A percentile compares a stretch with the other conserved stretches of the same genome.
Evolutionary conservation across 1,140 invertebrate genomes (phyloP).

Genomic region (Trissolcus basalis): DNA sequence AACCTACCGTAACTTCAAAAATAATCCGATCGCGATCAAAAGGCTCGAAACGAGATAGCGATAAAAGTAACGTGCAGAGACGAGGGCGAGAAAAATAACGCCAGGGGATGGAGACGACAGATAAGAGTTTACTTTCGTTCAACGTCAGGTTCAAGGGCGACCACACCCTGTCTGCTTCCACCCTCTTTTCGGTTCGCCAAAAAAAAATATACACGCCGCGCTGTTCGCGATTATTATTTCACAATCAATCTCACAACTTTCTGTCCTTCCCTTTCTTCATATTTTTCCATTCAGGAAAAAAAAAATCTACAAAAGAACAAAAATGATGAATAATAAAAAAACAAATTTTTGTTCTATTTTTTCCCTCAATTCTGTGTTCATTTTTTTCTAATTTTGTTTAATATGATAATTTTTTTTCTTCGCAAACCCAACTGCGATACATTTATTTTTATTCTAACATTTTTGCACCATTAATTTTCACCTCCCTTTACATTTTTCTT

Average conservation of each 20-base stretch:
- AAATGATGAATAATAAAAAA: too few species aligned
- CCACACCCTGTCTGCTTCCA: conserved; percentile 74
- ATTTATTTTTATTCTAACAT: too few species aligned
- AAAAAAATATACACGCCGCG: conserved; percentile 52
- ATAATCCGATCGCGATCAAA: conserved; percentile 13
- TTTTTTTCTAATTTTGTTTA: too few species aligned
- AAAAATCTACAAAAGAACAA: too few species aligned
- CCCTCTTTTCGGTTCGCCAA: conserved; percentile 45
- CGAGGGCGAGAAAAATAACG: conserved; percentile 49
- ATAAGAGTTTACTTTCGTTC: conserved; percentile 58
- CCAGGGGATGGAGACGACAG: conserved; percentile 49
- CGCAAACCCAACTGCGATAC: too few species aligned
- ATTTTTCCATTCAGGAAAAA: too few species aligned
- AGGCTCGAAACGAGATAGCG: conserved; percentile 35
- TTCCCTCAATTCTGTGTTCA: too few species aligned
- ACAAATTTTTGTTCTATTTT: too few species aligned
- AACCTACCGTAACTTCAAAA: conserved; percentile 29
- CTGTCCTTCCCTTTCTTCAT: conserved; percentile 8
- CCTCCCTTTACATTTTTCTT: too few species aligned
- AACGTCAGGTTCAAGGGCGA: conserved; percentile 71
- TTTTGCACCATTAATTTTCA: too few species aligned
- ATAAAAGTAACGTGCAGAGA: conserved; percentile 18
- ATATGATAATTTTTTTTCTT: too few species aligned
- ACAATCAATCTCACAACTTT: conserved; percentile 32
- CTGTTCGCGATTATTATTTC: conserved; percentile 62